phyloP scores from a whole-genome alignment of 2,113 vertebrate genomes.

The Butorides virescens region DNA sequence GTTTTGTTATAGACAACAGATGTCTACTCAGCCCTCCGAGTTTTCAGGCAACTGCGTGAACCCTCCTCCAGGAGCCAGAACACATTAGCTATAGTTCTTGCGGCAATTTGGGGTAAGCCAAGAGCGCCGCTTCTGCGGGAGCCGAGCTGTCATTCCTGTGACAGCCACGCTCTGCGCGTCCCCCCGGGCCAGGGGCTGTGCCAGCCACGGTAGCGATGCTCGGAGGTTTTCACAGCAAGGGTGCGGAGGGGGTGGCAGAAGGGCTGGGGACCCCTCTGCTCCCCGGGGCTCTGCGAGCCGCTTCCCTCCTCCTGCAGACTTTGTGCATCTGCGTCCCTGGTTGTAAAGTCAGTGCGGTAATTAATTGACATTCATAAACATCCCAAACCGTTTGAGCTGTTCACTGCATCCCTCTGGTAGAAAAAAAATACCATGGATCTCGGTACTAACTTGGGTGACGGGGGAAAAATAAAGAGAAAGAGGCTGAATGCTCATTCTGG shows the following conservation, averaged over 20 bases:
- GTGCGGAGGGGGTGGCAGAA: background rate
- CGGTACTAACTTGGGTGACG: background rate
- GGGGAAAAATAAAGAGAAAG: background rate
- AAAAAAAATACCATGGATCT: background rate
- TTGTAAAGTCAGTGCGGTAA: background rate
- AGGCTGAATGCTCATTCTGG: background rate
- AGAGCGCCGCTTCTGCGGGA: background rate
- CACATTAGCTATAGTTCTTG: background rate
- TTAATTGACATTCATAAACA: background rate
- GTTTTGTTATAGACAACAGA: constrained; percentile 15
- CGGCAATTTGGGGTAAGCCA: background rate
- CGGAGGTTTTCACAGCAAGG: background rate
- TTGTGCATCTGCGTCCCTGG: background rate
- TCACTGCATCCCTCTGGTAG: background rate
- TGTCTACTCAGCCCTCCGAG: background rate
- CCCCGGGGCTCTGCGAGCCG: rapidly evolving
- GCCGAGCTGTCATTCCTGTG: background rate
- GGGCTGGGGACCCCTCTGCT: background rate
- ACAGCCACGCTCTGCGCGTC: rapidly evolving
- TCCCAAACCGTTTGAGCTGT: background rate
- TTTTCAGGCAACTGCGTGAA: background rate
- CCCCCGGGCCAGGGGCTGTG: background rate
- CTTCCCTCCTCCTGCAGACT: background rate
- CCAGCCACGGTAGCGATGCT: rapidly evolving
- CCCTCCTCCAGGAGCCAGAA: background rate